These are phyloP conservation scores for Polydesmus complanatus DNA, from an alignment of 2,888 invertebrate genomes.

Conservation along the genomic window DNA sequence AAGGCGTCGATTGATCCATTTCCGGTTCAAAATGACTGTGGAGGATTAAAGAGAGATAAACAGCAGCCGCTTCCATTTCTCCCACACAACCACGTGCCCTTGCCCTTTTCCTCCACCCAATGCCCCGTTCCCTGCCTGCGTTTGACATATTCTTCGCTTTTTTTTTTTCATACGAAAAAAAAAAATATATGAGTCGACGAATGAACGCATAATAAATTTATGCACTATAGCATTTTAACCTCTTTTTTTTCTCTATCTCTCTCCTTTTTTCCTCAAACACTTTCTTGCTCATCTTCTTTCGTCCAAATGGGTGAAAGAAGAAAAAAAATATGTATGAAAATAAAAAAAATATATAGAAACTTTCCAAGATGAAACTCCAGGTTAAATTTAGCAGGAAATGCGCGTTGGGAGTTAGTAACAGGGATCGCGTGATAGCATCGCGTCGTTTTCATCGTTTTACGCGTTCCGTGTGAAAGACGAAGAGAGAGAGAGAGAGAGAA, in stretches of 20 bases:
- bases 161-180: not conserved
- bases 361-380: not conserved
- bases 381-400: not conserved
- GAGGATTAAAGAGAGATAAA: not conserved
- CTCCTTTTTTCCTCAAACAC: not conserved
- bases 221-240: not conserved
- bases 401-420: not conserved
- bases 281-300: too few relatives aligned
- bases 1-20: not conserved
- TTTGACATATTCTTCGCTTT: not conserved
- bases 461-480: too few relatives aligned
- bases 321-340: not conserved
- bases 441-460: not conserved
- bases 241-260: not conserved
- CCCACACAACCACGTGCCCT: too few relatives aligned
- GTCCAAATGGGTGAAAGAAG: too few relatives aligned
- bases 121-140: too few relatives aligned
- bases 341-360: not conserved
- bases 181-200: not conserved
- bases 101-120: too few relatives aligned
- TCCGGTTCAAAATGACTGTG: not conserved
- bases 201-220: not conserved
- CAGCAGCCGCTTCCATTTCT: not conserved
- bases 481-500: too few relatives aligned
- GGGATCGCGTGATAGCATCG: not conserved